phyloP scores from a whole-genome alignment of 64 coral and sea anemone species.

The Catalaphyllia jardinei region DNA sequence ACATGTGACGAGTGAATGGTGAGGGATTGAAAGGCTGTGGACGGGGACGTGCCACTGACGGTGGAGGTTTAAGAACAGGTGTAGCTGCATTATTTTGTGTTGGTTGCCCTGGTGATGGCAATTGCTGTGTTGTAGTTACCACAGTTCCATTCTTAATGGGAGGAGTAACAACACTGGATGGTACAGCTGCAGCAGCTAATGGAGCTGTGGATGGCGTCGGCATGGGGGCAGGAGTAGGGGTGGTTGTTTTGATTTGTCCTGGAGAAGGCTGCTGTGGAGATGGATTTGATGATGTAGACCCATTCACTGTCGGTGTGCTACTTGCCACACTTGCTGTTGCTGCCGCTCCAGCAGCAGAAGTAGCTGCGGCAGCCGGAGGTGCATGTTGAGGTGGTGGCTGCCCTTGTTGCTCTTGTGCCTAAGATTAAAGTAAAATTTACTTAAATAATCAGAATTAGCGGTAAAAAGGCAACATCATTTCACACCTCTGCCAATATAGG shows the following conservation, averaged over 20 bases:
- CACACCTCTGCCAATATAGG: too few relatives aligned
- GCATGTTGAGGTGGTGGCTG: background rate
- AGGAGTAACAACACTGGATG: conserved; percentile 13
- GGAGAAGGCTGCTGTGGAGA: conserved; percentile 42
- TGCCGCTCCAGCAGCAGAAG: background rate
- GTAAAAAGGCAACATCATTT: background rate
- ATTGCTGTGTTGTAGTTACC: conserved; percentile 44
- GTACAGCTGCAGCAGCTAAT: conserved; percentile 5
- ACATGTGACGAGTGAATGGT: conserved; percentile 96
- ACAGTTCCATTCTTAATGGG: conserved; percentile 27
- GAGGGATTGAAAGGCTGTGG: conserved; percentile 89
- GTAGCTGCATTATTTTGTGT: conserved; percentile 14
- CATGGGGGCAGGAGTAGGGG: background rate
- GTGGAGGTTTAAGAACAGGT: conserved; percentile 80
- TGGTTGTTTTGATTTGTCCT: conserved; percentile 20
- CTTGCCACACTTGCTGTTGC: conserved; percentile 16
- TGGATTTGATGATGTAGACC: conserved; percentile 19
- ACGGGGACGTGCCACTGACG: conserved; percentile 63
- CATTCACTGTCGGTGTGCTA: conserved; percentile 8
- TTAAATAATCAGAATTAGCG: too few relatives aligned
- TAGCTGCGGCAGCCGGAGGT: background rate
- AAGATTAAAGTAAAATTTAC: background rate
- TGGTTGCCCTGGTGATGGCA: conserved; percentile 14
- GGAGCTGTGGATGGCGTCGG: conserved; percentile 14
- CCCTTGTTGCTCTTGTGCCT: background rate